phyloP scores from a whole-genome alignment of 2,888 invertebrate genomes.

The Clanis bilineata region DNA sequence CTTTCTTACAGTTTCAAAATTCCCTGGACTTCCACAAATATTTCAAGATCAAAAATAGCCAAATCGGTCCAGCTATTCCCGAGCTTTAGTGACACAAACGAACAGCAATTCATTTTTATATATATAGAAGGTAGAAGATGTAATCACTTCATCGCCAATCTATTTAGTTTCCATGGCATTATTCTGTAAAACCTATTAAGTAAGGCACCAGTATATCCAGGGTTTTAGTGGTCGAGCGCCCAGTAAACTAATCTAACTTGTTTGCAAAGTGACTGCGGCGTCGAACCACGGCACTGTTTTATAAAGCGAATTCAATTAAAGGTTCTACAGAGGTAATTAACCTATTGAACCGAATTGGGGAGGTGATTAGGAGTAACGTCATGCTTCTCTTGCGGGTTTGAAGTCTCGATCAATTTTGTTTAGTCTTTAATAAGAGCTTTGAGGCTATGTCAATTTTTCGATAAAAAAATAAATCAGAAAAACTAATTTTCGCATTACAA shows the following conservation, averaged over 20 bases:
- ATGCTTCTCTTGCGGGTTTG: not conserved
- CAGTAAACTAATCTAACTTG: conserved; percentile 58
- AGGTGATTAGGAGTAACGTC: not conserved
- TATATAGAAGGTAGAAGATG: too few species aligned
- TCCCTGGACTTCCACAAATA: too few species aligned
- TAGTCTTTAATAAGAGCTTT: not conserved
- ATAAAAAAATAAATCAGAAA: too few species aligned
- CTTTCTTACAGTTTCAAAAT: too few species aligned
- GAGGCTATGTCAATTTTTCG: too few species aligned
- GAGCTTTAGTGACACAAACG: too few species aligned
- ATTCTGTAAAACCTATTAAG: conserved; percentile 8
- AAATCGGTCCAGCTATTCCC: too few species aligned
- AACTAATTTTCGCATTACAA: too few species aligned
- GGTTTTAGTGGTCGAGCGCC: not conserved
- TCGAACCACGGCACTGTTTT: conserved; percentile 31
- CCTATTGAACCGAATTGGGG: conserved; percentile 5
- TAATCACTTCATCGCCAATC: too few species aligned
- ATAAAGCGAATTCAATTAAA: conserved; percentile 53
- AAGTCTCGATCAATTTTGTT: not conserved
- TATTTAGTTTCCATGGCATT: not conserved
- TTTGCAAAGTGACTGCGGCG: conserved; percentile 43
- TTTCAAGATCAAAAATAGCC: too few species aligned
- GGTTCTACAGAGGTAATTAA: conserved; percentile 30
- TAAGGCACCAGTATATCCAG: not conserved
- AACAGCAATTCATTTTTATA: too few species aligned